A percentile compares a stretch with the other conserved stretches of the same genome.
These are phyloP conservation scores for Hippocampus mohnikei DNA, from an alignment of 2,113 vertebrate species.

Conservation along the genomic window DNA sequence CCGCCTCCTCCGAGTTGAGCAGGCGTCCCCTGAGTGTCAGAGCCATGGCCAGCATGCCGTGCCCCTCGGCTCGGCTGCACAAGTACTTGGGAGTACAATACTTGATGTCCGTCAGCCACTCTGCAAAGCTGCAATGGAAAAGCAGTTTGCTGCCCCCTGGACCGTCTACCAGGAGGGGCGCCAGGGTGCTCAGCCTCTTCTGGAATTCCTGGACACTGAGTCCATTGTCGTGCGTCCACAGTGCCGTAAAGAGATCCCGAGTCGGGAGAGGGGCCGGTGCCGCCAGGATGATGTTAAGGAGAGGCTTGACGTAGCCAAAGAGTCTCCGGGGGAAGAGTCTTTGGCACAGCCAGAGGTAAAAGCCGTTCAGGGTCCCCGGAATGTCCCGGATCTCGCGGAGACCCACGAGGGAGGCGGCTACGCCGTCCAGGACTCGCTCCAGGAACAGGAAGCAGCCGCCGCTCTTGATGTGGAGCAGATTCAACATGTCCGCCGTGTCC, in stretches of 20 bases:
- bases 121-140: conserved; percentile 79
- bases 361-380: conserved; percentile 78
- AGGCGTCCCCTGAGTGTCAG: conserved; percentile 59
- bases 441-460: conserved; percentile 80
- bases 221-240: conserved; percentile 60
- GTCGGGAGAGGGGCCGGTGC: conserved; percentile 62
- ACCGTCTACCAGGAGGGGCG: conserved; percentile 63
- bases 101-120: conserved; percentile 80
- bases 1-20: conserved; percentile 60
- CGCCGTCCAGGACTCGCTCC: conserved; percentile 76
- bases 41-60: conserved; percentile 76
- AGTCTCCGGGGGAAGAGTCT: conserved; percentile 73
- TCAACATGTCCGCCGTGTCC: conserved; percentile 78
- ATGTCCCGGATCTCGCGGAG: conserved; percentile 78
- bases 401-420: conserved; percentile 66
- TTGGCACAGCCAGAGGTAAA: conserved; percentile 83
- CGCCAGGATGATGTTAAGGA: conserved; percentile 74
- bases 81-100: conserved; percentile 80
- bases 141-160: conserved; percentile 63
- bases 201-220: conserved; percentile 65
- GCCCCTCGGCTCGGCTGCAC: conserved; percentile 72
- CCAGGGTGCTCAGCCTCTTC: conserved; percentile 61
- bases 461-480: conserved; percentile 82
- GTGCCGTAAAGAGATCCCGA: conserved; percentile 62
- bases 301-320: conserved; percentile 66